Base-by-base conservation (phyloP, 2,888 invertebrate species). In the Malacosoma neustria region DNA sequence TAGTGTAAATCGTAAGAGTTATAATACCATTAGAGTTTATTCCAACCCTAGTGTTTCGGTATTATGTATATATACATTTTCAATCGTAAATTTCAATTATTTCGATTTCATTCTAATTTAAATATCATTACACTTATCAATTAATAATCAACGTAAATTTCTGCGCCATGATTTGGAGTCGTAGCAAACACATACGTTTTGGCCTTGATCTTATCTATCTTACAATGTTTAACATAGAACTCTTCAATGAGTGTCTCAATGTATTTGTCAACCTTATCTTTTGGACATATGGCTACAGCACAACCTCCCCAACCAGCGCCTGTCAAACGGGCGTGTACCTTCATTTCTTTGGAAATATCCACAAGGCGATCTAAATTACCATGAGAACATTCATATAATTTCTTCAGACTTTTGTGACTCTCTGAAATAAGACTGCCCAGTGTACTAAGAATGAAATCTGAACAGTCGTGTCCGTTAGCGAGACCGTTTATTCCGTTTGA, bases 251-350 rank as follows among this genome's bases (percentile, higher is more conserved):
- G 72, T 35, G 79, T 80, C 11, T 89, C 72, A 32, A 96, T 89
- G 64, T 94, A 96, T 43, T 87, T 72, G 9, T 89, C 72, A 4
- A 92, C 90, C 43, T 89, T 87, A 34, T 90, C 88, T 39, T 88
- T 87, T 1, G 89, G 87, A 37, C 94, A 91, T 47, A 98, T 79
- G 11, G 97, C 96, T 7, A 99, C 97, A 37, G 93, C 90, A 73
- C 98, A 99, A 3, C 99, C 99, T 29, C 99, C 99, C 99, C 99
- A 99, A 87, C 97, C 97, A 15, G 99, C 99, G 29, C 99, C 99
- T 1, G 99, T 99, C 30, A 99, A 85, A 35, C 99, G 90, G n/a
- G 95, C 94, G 31, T 96, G 94, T n/a, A 93, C 80, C 13, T 89
- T 88, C 41, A 89, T 84, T 35, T 90, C 89, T 42, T 88, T 85